phyloP scores from a whole-genome alignment of 2,888 invertebrate species.

The Willowsia nigromaculata region DNA sequence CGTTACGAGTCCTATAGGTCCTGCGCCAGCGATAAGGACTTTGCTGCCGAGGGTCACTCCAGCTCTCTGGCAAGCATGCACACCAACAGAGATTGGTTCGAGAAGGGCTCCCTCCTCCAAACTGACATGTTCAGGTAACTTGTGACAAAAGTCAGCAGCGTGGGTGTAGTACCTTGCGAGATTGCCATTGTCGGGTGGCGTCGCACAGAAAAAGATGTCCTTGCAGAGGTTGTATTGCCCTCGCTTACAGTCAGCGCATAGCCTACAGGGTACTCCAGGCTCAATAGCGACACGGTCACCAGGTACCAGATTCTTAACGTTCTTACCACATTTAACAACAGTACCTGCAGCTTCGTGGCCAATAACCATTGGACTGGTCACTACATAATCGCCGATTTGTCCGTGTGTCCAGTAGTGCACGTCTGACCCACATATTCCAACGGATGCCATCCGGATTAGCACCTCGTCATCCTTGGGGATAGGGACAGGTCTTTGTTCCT shows the following conservation, averaged over 20 bases:
- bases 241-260: slow-evolving; percentile 90
- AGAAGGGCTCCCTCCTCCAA: slow-evolving; percentile 96
- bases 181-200: slow-evolving; percentile 95
- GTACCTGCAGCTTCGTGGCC: slow-evolving; percentile 91
- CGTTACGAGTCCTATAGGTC: slow-evolving; percentile 91
- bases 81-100: slow-evolving; percentile 95
- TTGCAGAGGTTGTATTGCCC: slow-evolving; percentile 95
- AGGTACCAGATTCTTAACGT: slow-evolving; percentile 82
- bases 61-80: slow-evolving; percentile 94
- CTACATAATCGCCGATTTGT: slow-evolving; percentile 91
- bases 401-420: slow-evolving; percentile 95
- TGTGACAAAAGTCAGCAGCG: slow-evolving; percentile 93
- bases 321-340: slow-evolving; percentile 87
- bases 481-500: slow-evolving; percentile 92
- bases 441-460: slow-evolving; percentile 91
- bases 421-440: slow-evolving; percentile 98
- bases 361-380: slow-evolving; percentile 94
- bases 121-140: slow-evolving; percentile 92
- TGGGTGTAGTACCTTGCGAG: slow-evolving; percentile 92
- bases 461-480: slow-evolving; percentile 89
- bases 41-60: slow-evolving; percentile 86
- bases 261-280: slow-evolving; percentile 93
- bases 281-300: slow-evolving; percentile 97
- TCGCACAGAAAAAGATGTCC: slow-evolving; percentile 95
- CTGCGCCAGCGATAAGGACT: slow-evolving; percentile 90